Base-by-base conservation (phyloP, 2,113 vertebrate genomes). In the Todiramphus chloris region DNA sequence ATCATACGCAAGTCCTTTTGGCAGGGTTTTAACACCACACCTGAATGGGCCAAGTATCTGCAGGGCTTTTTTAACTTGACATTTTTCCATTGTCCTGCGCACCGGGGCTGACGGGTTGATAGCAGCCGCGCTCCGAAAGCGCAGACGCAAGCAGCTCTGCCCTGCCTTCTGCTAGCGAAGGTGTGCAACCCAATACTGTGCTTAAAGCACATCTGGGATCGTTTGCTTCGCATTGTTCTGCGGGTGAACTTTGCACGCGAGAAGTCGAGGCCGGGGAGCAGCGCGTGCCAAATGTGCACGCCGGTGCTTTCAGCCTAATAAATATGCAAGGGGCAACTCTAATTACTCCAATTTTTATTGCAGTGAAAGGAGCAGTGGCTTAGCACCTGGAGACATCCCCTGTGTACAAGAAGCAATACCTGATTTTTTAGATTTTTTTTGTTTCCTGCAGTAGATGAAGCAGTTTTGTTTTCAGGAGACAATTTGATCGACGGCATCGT, bases 151-250 rank as follows among this genome's bases (percentile, higher is more conserved):
- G 79, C 39, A 2, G 66, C 10, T 58, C 53, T 87, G 80, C 48
- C 84, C 86, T 41, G 79, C 91, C 67, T 51, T 6, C 5, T 8
- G 28, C 83, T 77, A 7, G 78, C 1, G 0, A 85, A 87, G 91
- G 94, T 64, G 83, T 92, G 96, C 95, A 96, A 94, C 94, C 82
- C 88, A 89, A 96, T 58, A 7, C 95, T 5, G 73, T n/a, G n/a
- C 95, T 94, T 33, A 4, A 17, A 64, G 78, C 94, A 96, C 97
- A 97, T 97, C 95, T 97, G 97, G 97, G 90, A 96, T 96, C 86
- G 74, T 43, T 97, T 82, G 8, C 1, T 58, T 76, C 41, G 3
- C 86, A 64, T 96, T 93, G 89, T 97, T 94, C 96, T 86, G 3
- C 0, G 21, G 23, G 51, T 94, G 94, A 97, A 94, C 87, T 89